These are phyloP conservation scores for Pachycephus smyrnensis DNA, from an alignment of 2,888 invertebrate species.

Conservation along the genomic window DNA sequence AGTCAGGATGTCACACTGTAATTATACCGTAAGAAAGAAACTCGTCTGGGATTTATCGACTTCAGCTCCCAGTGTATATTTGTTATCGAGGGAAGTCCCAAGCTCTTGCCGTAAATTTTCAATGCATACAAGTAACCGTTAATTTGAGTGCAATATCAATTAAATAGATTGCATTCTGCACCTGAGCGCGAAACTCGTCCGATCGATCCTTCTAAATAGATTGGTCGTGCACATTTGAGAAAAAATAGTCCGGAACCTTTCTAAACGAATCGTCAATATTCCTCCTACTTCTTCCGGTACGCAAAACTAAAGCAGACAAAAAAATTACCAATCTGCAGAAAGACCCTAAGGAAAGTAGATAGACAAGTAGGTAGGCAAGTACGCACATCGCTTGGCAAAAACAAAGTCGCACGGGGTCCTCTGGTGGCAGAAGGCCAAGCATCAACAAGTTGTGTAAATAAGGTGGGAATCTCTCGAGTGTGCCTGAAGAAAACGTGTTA, in stretches of 20 bases:
- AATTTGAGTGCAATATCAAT: background rate
- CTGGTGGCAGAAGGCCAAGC: slow-evolving; percentile 12
- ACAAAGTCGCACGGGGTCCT: slow-evolving; percentile 1
- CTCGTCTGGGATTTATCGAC: background rate
- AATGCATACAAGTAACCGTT: background rate
- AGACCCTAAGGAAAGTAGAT: background rate
- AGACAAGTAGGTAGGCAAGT: background rate
- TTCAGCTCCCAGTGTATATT: background rate
- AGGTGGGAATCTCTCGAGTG: background rate
- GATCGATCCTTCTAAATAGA: background rate
- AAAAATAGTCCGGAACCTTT: background rate
- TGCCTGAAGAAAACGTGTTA: background rate
- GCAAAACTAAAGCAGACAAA: background rate
- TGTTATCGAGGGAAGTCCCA: background rate
- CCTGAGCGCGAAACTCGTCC: background rate
- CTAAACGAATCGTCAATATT: background rate
- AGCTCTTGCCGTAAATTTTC: background rate
- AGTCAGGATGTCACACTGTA: background rate
- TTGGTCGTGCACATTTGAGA: background rate
- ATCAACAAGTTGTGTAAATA: slow-evolving; percentile 21
- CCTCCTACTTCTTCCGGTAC: background rate
- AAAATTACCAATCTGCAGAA: background rate
- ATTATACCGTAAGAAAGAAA: background rate
- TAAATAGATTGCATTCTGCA: background rate
- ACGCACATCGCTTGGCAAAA: background rate